phyloP scores from a whole-genome alignment of 2,113 vertebrate species.

The Dromiciops gliroides region DNA sequence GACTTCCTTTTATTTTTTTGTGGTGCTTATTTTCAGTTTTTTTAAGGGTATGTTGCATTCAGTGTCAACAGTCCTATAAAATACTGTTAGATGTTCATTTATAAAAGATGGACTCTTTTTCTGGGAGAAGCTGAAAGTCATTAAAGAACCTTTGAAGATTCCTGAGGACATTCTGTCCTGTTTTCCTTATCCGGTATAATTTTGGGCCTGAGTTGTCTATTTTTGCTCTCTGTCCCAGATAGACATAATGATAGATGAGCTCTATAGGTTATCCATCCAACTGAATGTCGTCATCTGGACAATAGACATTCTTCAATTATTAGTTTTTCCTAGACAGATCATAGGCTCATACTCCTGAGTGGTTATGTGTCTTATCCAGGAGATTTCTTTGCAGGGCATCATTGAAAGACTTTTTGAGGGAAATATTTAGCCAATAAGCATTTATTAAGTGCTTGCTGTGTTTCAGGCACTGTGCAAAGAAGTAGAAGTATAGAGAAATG shows the following conservation, averaged over 20 bases:
- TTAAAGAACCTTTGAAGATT: not conserved
- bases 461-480: not conserved
- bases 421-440: not conserved
- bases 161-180: not conserved
- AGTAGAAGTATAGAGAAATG: not conserved
- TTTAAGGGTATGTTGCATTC: not conserved
- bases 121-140: not conserved
- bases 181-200: not conserved
- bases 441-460: not conserved
- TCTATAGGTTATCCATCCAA: not conserved
- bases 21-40: not conserved
- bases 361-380: not conserved
- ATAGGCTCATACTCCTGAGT: not conserved
- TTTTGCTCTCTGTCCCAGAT: not conserved
- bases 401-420: not conserved
- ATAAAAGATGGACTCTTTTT: not conserved
- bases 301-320: not conserved
- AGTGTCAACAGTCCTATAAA: not conserved
- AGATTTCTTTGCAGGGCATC: not conserved
- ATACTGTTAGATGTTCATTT: not conserved
- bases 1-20: not conserved
- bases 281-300: not conserved
- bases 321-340: not conserved
- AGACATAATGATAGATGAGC: not conserved
- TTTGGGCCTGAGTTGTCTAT: not conserved